Evolutionary conservation across 1,140 invertebrate genomes (phyloP), one percentile per base, ranked within the genome.

Genomic region (roundworm (Caenorhabditis elegans)): DNA sequence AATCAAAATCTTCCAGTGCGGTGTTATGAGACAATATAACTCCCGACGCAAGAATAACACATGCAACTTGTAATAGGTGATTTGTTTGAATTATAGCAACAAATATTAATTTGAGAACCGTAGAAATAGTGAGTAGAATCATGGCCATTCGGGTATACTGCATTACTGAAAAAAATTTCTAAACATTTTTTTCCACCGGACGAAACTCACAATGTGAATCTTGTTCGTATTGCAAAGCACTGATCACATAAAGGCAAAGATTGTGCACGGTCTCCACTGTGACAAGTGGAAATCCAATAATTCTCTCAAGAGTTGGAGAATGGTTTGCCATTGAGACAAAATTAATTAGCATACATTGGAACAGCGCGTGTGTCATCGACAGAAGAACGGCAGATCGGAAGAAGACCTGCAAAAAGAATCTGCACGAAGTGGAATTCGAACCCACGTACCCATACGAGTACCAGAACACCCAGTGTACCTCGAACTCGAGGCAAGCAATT

Each of bases 301-400:
- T 70, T 70, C 60, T n/a, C 17, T 70, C 34, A 6, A 70, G n/a
- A 22, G 22, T 24, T 10, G 31, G 34, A 19, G 34, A 39, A 22
- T 70, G 31, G 28, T 70, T 70, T 2, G 31, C 19, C 28, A 19
- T 70, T 22, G 60, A 70, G 6, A 70, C 34, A 70, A 39, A 70
- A 70, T 70, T 70, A 24, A 70, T 70, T 8, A 70, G n/a, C 31
- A 70, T 70, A 13, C 60, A 70, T 70, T 70, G 60, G 28, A 70
- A 70, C 34, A 70, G n/a, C 2, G 60, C 36, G 34, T 70, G 60
- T 2, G 60, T 70, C 60, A 70, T 70, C 0, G 60, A 39, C 2
- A 70, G 19, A 22, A 70, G 60, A 70, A 70, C 60, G 34, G 60
- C 60, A 70, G 24, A 39, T 43, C 60, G n/a, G 60, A 70, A 70